Conservation (phyloP, 2,797 vertebrate genomes). For the Pogoniulus pusillus region DNA sequence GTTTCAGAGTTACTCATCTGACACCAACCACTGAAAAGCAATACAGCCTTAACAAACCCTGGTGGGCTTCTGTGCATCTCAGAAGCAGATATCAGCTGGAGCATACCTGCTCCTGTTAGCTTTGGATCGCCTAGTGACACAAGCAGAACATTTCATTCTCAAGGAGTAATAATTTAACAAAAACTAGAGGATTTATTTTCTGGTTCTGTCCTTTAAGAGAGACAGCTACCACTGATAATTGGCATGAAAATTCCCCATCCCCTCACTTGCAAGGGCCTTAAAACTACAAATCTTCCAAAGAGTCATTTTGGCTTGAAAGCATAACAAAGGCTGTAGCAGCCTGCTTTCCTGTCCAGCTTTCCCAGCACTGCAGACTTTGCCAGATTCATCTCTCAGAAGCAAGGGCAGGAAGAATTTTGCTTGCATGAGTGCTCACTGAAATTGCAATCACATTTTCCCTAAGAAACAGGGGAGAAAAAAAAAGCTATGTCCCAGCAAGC, state of each 20-base stretch:
- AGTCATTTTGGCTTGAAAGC: neutral
- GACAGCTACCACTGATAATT: neutral
- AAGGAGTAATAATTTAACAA: neutral
- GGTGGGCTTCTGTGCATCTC: rapidly evolving
- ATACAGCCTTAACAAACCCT: neutral
- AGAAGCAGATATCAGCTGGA: neutral
- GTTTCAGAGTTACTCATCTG: neutral
- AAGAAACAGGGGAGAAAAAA: neutral
- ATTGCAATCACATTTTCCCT: neutral
- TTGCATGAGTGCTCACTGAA: neutral
- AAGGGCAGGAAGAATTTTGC: neutral
- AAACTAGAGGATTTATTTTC: neutral
- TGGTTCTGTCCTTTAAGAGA: neutral
- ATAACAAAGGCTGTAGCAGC: neutral
- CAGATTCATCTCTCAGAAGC: neutral
- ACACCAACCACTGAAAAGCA: neutral
- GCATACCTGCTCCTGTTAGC: neutral
- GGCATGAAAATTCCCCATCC: neutral
- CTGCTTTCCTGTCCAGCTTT: neutral
- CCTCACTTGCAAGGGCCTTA: neutral
- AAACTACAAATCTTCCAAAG: neutral
- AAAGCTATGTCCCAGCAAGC: neutral
- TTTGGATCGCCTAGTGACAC: neutral
- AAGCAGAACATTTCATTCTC: neutral
- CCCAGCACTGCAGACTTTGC: neutral